A percentile compares a stretch with the other conserved stretches of the same genome.
These are phyloP conservation scores for Mechanitis mazaeus DNA, from an alignment of 2,888 invertebrate species.

Conservation along the genomic window DNA sequence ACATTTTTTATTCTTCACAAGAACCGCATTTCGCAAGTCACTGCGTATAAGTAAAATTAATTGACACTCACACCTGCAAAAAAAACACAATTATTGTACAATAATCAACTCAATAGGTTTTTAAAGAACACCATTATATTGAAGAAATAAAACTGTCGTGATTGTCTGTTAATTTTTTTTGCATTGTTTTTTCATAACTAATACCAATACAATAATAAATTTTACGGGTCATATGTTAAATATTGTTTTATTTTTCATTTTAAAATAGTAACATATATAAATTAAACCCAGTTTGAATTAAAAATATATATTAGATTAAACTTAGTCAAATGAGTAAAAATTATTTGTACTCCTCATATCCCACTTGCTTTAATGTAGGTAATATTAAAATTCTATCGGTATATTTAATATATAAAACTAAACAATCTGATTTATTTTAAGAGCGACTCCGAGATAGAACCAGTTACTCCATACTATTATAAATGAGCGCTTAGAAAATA, in stretches of 20 bases:
- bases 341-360: too few relatives aligned
- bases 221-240: too few relatives aligned
- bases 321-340: too few relatives aligned
- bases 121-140: background rate
- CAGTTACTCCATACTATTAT: background rate
- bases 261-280: too few relatives aligned
- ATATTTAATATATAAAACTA: too few relatives aligned
- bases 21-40: conserved; percentile 6
- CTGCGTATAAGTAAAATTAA: conserved; percentile 11
- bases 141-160: background rate
- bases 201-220: too few relatives aligned
- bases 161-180: background rate
- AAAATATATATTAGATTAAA: too few relatives aligned
- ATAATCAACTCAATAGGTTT: background rate
- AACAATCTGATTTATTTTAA: background rate
- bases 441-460: background rate
- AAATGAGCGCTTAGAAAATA: conserved; percentile 11
- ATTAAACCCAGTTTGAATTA: too few relatives aligned
- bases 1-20: background rate
- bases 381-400: too few relatives aligned
- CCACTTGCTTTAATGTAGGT: too few relatives aligned
- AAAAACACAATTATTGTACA: conserved; percentile 11
- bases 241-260: too few relatives aligned
- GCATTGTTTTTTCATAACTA: too few relatives aligned
- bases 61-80: conserved; percentile 4